Conservation (phyloP, 92 coral and sea anemone genomes). For the Zoanthus sociatus region DNA sequence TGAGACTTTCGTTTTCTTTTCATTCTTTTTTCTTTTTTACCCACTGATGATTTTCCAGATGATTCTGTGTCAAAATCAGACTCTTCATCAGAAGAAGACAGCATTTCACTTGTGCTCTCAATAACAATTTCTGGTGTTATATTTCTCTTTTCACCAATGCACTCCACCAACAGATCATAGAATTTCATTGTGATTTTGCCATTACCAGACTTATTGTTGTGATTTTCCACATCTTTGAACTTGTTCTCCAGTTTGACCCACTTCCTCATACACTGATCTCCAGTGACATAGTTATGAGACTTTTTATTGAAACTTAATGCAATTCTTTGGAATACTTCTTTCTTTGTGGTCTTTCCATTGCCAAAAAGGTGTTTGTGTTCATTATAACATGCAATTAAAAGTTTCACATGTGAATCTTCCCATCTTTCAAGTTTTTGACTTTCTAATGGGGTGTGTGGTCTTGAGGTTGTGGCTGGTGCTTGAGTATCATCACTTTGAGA, state of each 20-base stretch:
- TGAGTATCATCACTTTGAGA: conserved; percentile 27
- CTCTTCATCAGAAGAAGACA: conserved; percentile 26
- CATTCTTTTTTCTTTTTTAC: conserved; percentile 12
- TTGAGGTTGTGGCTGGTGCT: conserved; percentile 19
- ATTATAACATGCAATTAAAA: conserved; percentile 43
- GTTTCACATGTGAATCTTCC: conserved; percentile 51
- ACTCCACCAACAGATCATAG: conserved; percentile 39
- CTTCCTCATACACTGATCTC: conserved; percentile 57
- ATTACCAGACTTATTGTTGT: conserved; percentile 49
- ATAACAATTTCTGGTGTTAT: conserved; percentile 33
- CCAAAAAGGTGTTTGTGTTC: conserved; percentile 41
- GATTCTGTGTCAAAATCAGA: conserved; percentile 24
- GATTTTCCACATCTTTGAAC: conserved; percentile 56
- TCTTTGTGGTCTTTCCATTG: conserved; percentile 56
- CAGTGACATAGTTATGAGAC: conserved; percentile 37
- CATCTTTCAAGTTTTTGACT: conserved; percentile 48
- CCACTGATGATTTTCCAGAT: conserved; percentile 34
- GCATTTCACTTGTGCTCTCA: conserved; percentile 9
- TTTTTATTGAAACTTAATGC: conserved; percentile 49
- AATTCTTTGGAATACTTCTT: conserved; percentile 48
- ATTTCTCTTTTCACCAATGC: conserved; percentile 39
- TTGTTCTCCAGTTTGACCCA: conserved; percentile 56
- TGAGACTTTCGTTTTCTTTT: conserved; percentile 41
- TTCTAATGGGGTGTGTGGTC: conserved; percentile 23
- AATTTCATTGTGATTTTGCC: conserved; percentile 46